Base-by-base conservation (phyloP, 2,888 invertebrate genomes). In the Sarcophaga carnaria region DNA sequence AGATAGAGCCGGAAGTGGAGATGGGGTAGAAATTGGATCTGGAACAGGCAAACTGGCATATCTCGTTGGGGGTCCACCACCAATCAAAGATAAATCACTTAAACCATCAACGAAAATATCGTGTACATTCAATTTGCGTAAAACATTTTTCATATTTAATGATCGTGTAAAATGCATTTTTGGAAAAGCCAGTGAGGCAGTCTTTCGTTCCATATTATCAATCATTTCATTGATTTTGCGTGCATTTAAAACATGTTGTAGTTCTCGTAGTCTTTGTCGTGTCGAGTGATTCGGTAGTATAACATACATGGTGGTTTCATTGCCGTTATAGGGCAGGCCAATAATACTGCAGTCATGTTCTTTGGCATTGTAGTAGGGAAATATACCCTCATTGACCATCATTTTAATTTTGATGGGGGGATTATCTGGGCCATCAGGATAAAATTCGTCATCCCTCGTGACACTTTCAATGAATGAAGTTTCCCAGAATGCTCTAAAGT, bases 61-160 rank as follows among this genome's bases (percentile, higher is more conserved):
- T 66, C 10, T 45, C n/a, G 11, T 37, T 74, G 12, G n/a, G 8
- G 64, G 6, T 67, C 45, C 87, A 25, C 85, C 76, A 63, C 95
- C 94, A 12, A 97, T 94, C 11, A 96, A 92, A 0, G 96, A 96
- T 71, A 97, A 94, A 92, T 97, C 96, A 0, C 96, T 96, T 75
- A 93, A 91, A 0, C 88, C 88, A 0, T 95, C 94, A 83, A 94
- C 91, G 91, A 97, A 97, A 85, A 97, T 93, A 0, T 96, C 94
- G 2, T 92, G 91, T 0, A 97, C 91, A 88, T 95, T 94, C 3
- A 95, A 89, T 0, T 94, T 94, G 70, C 94, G 14, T 54, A 97
- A 97, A 85, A 97, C 93, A 0, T 96, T 94, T 2, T 92, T 91
- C 0, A 97, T 91, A 88, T 95, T 94, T 3, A 95, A 89, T 0